Evolutionary conservation across 2,888 invertebrate genomes (phyloP).

Genomic region (Erebia aethiops): DNA sequence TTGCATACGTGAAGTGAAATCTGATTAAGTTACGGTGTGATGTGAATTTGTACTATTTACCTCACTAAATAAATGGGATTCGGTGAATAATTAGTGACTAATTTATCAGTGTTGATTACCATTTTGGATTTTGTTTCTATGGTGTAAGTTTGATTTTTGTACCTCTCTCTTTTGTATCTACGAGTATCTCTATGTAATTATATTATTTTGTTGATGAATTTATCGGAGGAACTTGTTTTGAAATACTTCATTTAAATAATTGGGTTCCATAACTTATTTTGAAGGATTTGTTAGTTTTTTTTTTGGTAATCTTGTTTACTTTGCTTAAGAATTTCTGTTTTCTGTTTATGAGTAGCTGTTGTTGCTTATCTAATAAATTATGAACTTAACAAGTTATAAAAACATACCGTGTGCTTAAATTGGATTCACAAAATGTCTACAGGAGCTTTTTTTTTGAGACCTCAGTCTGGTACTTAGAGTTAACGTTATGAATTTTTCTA

Average conservation of each 20-base stretch:
- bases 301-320: background rate
- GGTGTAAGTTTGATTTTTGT: conserved; percentile 37
- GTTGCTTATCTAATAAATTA: too few species aligned
- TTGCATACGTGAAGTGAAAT: conserved; percentile 76
- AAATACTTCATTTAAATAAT: background rate
- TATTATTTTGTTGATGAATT: background rate
- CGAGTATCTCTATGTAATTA: background rate
- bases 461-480: background rate
- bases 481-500: background rate
- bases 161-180: background rate
- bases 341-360: too few species aligned
- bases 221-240: background rate
- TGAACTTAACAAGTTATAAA: too few species aligned
- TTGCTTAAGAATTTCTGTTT: too few species aligned
- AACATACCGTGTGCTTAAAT: too few species aligned
- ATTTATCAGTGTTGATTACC: conserved; percentile 36
- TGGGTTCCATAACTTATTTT: background rate
- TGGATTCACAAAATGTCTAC: background rate
- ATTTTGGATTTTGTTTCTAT: conserved; percentile 42
- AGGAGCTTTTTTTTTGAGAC: background rate
- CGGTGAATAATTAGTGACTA: conserved; percentile 40
- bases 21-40: conserved; percentile 64
- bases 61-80: conserved; percentile 40
- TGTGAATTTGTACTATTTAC: conserved; percentile 55
- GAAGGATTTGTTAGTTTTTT: background rate